Base-by-base conservation (phyloP, 2,888 invertebrate species). In the Byasa hedistus region DNA sequence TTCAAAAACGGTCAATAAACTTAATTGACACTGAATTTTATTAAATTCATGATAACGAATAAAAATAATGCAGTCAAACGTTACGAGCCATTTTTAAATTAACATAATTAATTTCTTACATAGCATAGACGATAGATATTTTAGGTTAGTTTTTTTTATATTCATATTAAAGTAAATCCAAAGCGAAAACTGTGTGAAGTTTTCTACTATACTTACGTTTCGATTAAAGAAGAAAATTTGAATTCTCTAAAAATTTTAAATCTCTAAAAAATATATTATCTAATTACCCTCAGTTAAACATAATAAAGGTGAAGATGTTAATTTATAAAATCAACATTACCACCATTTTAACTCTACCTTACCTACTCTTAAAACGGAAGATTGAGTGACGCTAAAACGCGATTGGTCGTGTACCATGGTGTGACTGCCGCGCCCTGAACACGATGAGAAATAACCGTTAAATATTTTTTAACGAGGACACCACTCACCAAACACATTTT, bases 391-490 rank as follows among this genome's bases (percentile, higher is more conserved):
- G 44, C 44, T 44, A 15, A 44, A 44, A 56, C 60, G 59, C 77
- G 78, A 86, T 86, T 86, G 85, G 85, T 73, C 67, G 74, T 76
- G 71, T 77, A 54, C 58, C 68, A 80, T 84, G 86, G 86, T 82
- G 82, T 85, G 85, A 84, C 79, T n/a, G 74, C 72, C 80, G 73
- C 76, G 76, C 79, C 80, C 72, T 21, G 36, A 44, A 22, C 32
- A 21, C n/a, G 55, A 21, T 52, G 32, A 23, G 23, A 71, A 69
- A 61, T 61, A 70, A 71, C 70, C 66, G 48, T 65, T 44, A 44
- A n/a, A 39, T 51, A 21, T 52, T 52, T 52, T 52, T 52, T 61
- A 44, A 44, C 15, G 44, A 44, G 44, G 44, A 44, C 44, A 44
- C 44, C 15, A 44, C 1, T 7, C 44, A 17, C 0, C 4, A 44